Base-by-base conservation (phyloP, 2,888 invertebrate genomes). In the Polia nebulosa region DNA sequence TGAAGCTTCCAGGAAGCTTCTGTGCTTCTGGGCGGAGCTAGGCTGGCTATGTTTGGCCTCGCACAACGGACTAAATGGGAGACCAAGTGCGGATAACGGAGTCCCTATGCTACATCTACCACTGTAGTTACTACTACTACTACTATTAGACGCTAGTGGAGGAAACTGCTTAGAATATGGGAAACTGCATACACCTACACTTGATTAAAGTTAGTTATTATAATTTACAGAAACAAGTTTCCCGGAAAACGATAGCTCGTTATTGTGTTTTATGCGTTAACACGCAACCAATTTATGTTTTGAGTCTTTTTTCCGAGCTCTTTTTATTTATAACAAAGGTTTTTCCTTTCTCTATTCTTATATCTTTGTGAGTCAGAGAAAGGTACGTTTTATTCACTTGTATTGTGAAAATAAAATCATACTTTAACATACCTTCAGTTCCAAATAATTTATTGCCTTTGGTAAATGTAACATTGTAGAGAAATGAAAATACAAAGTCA, bases 361-460 rank as follows among this genome's bases (percentile, higher is more conserved):
- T 8, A 49, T 53, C 20, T 34, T 63, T 66, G 32, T 66, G 51
- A 45, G 27, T 27, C 25, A 39, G 8, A n/a, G 59, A 66, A 39
- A 20, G 7, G 13, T 27, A 13, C 13, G 13, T 34, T n/a, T 41
- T 41, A 41, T 41, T 20, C 9, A 44, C 13, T 27, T 62, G 32
- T 62, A 11, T 27, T 45, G 8, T 20, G 20, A 20, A 45, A 45
- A 44, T 66, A 34, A 49, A 66, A 52, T 44, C n/a, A 44, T 20
- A 20, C 15, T 60, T 39, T 29, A 4, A 6, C 8, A 2, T 47
- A 17, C 4, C 11, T 57, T 57, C 15, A 44, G 13, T 13, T 52
- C 5, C 45, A 22, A 8, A 45, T 34, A 25, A 27, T 20, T 34
- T 13, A 20, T 27, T 52, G 0, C 9, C 41, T 29, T 34, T 2